These are phyloP conservation scores for Ichneumoninae sp. DNA, from an alignment of 2,888 invertebrate species.

Conservation along the genomic window DNA sequence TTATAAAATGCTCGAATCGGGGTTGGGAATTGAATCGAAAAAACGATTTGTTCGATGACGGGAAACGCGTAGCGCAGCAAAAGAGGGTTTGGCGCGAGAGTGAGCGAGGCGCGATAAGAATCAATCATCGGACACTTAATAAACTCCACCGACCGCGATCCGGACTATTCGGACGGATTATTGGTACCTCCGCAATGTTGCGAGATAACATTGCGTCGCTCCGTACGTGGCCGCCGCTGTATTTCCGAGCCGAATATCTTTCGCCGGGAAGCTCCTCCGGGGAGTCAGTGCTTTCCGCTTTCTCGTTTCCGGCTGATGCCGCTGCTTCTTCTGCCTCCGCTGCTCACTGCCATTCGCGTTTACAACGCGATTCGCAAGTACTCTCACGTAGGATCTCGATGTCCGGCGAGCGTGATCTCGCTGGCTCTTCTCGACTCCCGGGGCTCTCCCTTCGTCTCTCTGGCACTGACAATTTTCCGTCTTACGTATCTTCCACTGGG, in stretches of 20 bases:
- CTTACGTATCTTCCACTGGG: neutral
- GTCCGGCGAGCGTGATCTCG: slow-evolving; percentile 63
- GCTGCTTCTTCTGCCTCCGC: slow-evolving; percentile 43
- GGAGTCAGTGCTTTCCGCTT: slow-evolving; percentile 39
- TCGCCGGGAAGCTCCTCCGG: slow-evolving; percentile 10
- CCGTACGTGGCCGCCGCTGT: slow-evolving; percentile 1
- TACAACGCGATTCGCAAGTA: slow-evolving; percentile 33
- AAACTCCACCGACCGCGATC: neutral
- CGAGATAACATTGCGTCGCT: neutral
- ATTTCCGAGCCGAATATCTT: slow-evolving; percentile 36
- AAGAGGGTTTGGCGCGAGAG: neutral
- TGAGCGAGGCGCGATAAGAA: neutral
- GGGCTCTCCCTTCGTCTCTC: slow-evolving; percentile 35
- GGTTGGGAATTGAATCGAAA: neutral
- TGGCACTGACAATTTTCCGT: slow-evolving; percentile 29
- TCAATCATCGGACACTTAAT: slow-evolving; percentile 3
- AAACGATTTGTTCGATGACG: neutral
- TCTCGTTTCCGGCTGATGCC: slow-evolving; percentile 61
- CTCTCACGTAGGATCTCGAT: slow-evolving; percentile 65
- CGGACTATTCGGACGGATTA: neutral
- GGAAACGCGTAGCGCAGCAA: neutral
- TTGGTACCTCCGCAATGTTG: neutral
- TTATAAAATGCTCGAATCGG: no score
- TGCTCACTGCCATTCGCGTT: slow-evolving; percentile 35
- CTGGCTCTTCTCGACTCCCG: slow-evolving; percentile 32